Evolutionary conservation across 2,888 invertebrate genomes (phyloP).

Genomic region (Aleiodes alternator): DNA sequence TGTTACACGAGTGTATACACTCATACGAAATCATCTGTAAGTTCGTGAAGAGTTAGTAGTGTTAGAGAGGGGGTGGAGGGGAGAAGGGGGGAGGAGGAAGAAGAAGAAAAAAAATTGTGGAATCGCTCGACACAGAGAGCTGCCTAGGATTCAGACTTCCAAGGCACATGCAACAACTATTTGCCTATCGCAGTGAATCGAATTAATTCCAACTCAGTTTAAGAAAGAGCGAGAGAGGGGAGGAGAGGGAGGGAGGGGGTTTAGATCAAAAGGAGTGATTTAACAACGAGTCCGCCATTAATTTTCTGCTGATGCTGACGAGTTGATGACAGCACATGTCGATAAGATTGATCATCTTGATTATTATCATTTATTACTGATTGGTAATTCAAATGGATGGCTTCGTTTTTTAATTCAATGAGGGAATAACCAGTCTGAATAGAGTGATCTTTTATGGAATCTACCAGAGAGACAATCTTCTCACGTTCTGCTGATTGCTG

Average conservation of each 20-base stretch:
- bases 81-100: slow-evolving; percentile 47
- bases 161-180: slow-evolving; percentile 60
- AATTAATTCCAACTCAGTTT: no score
- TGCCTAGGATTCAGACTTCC: slow-evolving; percentile 64
- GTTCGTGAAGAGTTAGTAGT: neutral
- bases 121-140: slow-evolving; percentile 55
- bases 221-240: no score
- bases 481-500: no score
- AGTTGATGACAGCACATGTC: neutral
- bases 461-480: no score
- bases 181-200: no score
- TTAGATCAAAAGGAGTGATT: slow-evolving; percentile 33
- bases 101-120: neutral
- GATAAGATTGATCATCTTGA: no score
- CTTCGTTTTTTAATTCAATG: no score
- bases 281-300: slow-evolving; percentile 43
- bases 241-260: no score
- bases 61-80: slow-evolving; percentile 48
- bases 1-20: slow-evolving; percentile 44
- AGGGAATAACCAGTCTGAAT: no score
- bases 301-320: slow-evolving; percentile 33
- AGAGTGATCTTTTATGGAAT: no score
- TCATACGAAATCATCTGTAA: slow-evolving; percentile 28
- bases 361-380: no score
- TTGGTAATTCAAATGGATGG: no score